phyloP scores from a whole-genome alignment of 2,797 vertebrate genomes.

The Crotalus adamanteus region DNA sequence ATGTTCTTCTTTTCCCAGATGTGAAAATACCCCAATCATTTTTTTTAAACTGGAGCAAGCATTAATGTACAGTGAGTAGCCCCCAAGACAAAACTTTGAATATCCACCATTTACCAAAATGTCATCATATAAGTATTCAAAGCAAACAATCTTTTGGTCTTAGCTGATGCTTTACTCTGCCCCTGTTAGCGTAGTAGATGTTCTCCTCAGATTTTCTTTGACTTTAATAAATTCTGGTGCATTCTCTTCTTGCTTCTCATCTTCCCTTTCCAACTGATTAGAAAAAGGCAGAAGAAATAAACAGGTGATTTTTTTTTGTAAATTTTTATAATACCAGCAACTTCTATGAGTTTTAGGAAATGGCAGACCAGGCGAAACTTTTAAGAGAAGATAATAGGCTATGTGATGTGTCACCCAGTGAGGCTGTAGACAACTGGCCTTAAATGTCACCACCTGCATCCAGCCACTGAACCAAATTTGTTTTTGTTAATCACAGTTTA shows the following conservation, averaged over 20 bases:
- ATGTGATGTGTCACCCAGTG: neutral
- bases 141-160: constrained; percentile 19
- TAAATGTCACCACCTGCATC: neutral
- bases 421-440: neutral
- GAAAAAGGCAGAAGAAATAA: neutral
- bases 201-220: constrained; percentile 90
- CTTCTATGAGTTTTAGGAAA: neutral
- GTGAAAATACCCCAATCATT: constrained; percentile 38
- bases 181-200: constrained; percentile 67
- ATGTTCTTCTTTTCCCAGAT: constrained; percentile 33
- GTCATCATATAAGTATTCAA: constrained; percentile 37
- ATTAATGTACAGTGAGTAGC: constrained; percentile 36
- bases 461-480: neutral
- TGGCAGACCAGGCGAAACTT: neutral
- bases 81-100: constrained; percentile 15
- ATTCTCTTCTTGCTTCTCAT: constrained; percentile 74
- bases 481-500: neutral
- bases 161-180: constrained; percentile 67
- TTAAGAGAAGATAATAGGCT: neutral
- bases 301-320: neutral
- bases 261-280: constrained; percentile 79
- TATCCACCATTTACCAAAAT: constrained; percentile 50
- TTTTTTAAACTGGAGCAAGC: constrained; percentile 54
- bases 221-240: constrained; percentile 95
- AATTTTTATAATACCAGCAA: neutral